Conservation (phyloP, 2,888 invertebrate genomes). For the Cephus pulcher region DNA sequence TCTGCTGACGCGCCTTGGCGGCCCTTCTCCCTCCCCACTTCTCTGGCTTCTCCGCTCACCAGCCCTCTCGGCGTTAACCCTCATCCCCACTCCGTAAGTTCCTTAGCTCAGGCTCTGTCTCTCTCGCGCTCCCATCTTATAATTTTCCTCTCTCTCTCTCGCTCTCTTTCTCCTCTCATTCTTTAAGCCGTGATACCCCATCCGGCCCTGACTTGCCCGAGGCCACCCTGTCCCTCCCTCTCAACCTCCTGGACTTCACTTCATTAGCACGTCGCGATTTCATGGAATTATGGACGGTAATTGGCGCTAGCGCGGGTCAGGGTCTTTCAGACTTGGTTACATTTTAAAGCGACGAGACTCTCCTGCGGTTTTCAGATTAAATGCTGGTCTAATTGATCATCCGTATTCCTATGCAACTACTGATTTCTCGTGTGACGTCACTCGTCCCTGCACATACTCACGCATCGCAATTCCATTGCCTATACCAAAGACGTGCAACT, state of each 20-base stretch:
- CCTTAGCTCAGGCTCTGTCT: not conserved
- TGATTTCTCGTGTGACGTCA: too few species aligned
- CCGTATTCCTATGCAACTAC: too few species aligned
- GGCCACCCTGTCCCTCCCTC: not conserved
- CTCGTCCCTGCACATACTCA: too few species aligned
- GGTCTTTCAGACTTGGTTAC: not conserved
- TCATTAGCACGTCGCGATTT: constrained; percentile 41
- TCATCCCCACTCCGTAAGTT: not conserved
- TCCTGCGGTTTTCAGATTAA: not conserved
- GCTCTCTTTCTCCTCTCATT: not conserved
- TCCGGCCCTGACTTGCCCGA: not conserved
- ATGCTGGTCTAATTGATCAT: too few species aligned
- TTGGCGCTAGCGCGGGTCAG: constrained; percentile 21
- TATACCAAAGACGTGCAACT: not conserved
- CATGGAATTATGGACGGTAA: constrained; percentile 36
- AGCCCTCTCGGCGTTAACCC: constrained; percentile 14
- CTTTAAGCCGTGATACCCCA: not conserved
- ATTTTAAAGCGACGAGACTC: not conserved
- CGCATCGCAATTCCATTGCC: not conserved
- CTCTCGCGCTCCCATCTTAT: not conserved
- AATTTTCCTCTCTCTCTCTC: not conserved
- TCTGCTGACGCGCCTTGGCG: constrained; percentile 23
- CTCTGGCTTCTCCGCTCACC: not conserved
- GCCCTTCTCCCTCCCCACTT: not conserved
- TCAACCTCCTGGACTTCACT: constrained; percentile 29